Base-by-base conservation (phyloP, 2,113 vertebrate genomes). In the Onychorhynchus coronatus region DNA sequence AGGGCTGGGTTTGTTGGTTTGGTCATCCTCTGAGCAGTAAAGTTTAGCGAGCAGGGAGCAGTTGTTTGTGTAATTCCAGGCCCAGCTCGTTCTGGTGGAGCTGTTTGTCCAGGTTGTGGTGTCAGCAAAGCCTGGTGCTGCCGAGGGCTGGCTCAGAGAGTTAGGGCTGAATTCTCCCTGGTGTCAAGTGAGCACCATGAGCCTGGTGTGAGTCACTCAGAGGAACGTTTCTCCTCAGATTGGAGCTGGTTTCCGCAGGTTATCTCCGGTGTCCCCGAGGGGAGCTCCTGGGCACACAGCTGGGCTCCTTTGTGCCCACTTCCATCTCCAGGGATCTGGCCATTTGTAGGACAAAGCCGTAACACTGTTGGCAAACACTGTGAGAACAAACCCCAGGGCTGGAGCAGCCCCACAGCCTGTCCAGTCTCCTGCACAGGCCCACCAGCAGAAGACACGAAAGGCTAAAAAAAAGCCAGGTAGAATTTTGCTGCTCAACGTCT, bases 101-200 rank as follows among this genome's bases (percentile, higher is more conserved):
- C 73, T 61, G 37, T 81, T 96, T 73, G 35, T 67, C 35, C 63
- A 53, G 10, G 27, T 91, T 85, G 33, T 5, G 14, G 28, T 12
- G 53, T 62, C 76, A 88, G 83, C 72, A 67, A 53, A 41, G 39
- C 24, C 27, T 77, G 37, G 23, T 66, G 62, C 68, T 52, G 46
- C n/a, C 24, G 33, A 19, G 47, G 56, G 37, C n/a, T 80, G 76
- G 16, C 14, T 68, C 52, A 23, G 35, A 5, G 37, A 87, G 61
- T 84, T n/a, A 91, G 77, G 62, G 46, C n/a, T 91, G 91, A 80
- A 72, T 30, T 90, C n/a, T 96, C 75, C 49, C 91, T 18, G 33
- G 20, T 56, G 89, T 86, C 21, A 93, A 53, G 56, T 84, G 16
- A 63, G 47, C 55, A 35, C n/a, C n/a, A 31, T 46, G 63, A 86